Evolutionary conservation across 1,140 invertebrate genomes (phyloP).

Genomic region (Tribolium castaneum): DNA sequence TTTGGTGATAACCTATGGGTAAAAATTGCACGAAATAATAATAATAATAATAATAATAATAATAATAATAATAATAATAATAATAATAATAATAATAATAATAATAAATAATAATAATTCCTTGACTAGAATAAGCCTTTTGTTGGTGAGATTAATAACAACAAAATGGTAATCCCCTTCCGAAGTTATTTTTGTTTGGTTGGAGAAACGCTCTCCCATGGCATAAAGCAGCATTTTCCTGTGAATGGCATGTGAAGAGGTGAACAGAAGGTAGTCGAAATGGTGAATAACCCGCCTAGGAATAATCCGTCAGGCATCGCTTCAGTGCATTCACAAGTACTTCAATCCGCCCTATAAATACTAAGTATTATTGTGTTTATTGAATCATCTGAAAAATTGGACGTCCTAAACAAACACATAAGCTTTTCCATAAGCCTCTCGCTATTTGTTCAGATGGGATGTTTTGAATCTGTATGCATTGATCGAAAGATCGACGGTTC

Average conservation of each 20-base stretch:
- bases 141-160: too few relatives aligned
- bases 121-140: too few relatives aligned
- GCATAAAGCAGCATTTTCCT: background rate
- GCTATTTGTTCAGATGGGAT: slow-evolving; percentile 51
- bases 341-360: slow-evolving; percentile 52
- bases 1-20: too few relatives aligned
- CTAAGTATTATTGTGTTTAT: slow-evolving; percentile 53
- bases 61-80: too few relatives aligned
- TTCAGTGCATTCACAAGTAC: slow-evolving; percentile 53
- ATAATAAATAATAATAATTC: too few relatives aligned
- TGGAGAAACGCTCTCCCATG: background rate
- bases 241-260: slow-evolving; percentile 35
- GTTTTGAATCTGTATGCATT: slow-evolving; percentile 35
- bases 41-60: too few relatives aligned
- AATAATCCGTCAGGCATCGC: slow-evolving; percentile 48
- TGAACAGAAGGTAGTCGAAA: background rate
- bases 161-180: too few relatives aligned
- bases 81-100: too few relatives aligned
- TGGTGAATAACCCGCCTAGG: slow-evolving; percentile 27
- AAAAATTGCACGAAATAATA: too few relatives aligned
- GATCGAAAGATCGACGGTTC: slow-evolving; percentile 28
- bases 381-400: slow-evolving; percentile 55
- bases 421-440: slow-evolving; percentile 48
- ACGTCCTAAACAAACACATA: slow-evolving; percentile 53
- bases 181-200: background rate